Percentiles rank a stretch among this genome's conserved stretches.
Evolutionary conservation across 2,113 vertebrate species (phyloP).

Genomic region (Antechinus stuartii): DNA sequence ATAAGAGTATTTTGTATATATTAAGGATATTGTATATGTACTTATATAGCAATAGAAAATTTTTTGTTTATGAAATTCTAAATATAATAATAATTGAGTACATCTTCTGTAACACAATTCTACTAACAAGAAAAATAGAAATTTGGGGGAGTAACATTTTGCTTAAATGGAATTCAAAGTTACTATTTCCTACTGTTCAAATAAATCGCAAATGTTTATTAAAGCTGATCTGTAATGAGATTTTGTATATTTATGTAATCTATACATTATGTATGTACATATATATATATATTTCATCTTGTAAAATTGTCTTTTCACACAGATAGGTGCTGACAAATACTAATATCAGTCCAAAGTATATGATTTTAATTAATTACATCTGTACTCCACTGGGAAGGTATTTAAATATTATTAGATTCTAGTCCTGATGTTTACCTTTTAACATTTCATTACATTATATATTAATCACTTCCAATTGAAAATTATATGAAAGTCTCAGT

Average conservation of each 20-base stretch:
- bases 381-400: not conserved
- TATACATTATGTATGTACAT: no score
- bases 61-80: not conserved
- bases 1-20: no score
- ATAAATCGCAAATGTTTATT: not conserved
- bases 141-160: not conserved
- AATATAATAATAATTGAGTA: not conserved
- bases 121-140: not conserved
- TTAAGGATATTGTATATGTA: not conserved
- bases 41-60: not conserved
- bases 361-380: not conserved
- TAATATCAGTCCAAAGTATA: not conserved
- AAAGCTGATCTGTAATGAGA: not conserved
- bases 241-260: not conserved
- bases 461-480: not conserved
- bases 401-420: not conserved
- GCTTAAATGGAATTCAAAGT: not conserved
- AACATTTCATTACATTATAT: not conserved
- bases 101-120: not conserved
- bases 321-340: not conserved
- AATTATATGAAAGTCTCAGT: not conserved
- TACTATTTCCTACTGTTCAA: not conserved
- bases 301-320: not conserved
- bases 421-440: not conserved
- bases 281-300: not conserved